Evolutionary conservation across 2,113 vertebrate genomes (phyloP).

Genomic region (Antechinus stuartii): DNA sequence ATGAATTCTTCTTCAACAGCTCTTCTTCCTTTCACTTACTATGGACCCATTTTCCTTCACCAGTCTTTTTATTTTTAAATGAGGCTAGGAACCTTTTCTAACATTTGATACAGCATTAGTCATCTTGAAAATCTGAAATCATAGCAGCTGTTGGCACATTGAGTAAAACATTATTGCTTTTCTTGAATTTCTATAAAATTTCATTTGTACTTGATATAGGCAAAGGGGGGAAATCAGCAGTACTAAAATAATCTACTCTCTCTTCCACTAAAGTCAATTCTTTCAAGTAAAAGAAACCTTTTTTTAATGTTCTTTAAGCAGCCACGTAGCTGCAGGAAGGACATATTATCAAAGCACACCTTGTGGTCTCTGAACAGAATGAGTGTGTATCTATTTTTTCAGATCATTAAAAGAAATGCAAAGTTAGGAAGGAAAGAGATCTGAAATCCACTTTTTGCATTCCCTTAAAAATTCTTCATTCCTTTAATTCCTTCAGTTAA

Average conservation of each 20-base stretch:
- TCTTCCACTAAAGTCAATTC: slow-evolving; percentile 22
- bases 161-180: slow-evolving; percentile 57
- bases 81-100: slow-evolving; percentile 52
- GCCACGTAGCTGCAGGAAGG: slow-evolving; percentile 44
- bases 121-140: slow-evolving; percentile 58
- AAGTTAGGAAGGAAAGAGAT: slow-evolving; percentile 2
- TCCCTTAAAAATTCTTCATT: slow-evolving; percentile 32
- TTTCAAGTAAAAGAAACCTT: background rate
- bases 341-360: slow-evolving; percentile 30
- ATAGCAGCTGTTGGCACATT: slow-evolving; percentile 55
- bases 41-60: slow-evolving; percentile 25
- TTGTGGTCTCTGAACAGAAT: slow-evolving; percentile 42
- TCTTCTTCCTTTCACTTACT: slow-evolving; percentile 24
- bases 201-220: slow-evolving; percentile 45
- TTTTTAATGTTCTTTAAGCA: slow-evolving; percentile 62
- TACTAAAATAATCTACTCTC: slow-evolving; percentile 35
- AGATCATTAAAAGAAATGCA: slow-evolving; percentile 49
- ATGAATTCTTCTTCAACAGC: slow-evolving; percentile 39
- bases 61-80: slow-evolving; percentile 62
- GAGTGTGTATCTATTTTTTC: slow-evolving; percentile 54
- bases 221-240: slow-evolving; percentile 39
- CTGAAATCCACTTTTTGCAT: slow-evolving; percentile 28
- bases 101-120: slow-evolving; percentile 28
- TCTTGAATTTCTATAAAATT: slow-evolving; percentile 54
- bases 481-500: slow-evolving; percentile 60